Evolutionary conservation across 2,888 invertebrate species (phyloP).

Genomic region (Drosophila atroscutellata): DNA sequence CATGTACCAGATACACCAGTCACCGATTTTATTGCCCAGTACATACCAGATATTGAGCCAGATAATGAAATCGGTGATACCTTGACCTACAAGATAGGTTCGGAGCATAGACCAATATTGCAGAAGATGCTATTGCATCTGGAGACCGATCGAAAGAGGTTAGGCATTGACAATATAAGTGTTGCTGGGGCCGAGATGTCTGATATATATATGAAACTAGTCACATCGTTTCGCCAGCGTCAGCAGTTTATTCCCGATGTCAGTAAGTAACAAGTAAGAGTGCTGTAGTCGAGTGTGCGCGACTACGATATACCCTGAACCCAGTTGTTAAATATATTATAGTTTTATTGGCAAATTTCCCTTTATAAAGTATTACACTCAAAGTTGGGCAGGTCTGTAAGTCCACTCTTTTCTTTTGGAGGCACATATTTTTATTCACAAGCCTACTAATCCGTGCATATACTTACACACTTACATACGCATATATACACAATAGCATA

Average conservation of each 20-base stretch:
- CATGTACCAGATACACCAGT: conserved; percentile 63
- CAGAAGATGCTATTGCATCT: conserved; percentile 71
- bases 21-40: conserved; percentile 59
- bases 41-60: conserved; percentile 54
- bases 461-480: no score
- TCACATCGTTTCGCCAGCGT: conserved; percentile 58
- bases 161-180: conserved; percentile 70
- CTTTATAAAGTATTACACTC: no score
- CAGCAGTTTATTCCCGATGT: conserved; percentile 70
- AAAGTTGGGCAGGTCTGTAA: no score
- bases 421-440: neutral
- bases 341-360: no score
- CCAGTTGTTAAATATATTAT: no score
- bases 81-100: conserved; percentile 60
- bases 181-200: conserved; percentile 66
- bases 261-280: conserved; percentile 58
- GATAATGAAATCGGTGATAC: conserved; percentile 79
- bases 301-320: no score
- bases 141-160: conserved; percentile 59
- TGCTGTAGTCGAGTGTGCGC: no score
- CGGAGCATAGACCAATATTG: conserved; percentile 38
- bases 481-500: no score
- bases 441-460: no score
- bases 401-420: no score
- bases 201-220: conserved; percentile 74